Evolutionary conservation across 2,113 vertebrate species (phyloP), one percentile per base, ranked within the genome.

Genomic region (Cheilinus undulatus): DNA sequence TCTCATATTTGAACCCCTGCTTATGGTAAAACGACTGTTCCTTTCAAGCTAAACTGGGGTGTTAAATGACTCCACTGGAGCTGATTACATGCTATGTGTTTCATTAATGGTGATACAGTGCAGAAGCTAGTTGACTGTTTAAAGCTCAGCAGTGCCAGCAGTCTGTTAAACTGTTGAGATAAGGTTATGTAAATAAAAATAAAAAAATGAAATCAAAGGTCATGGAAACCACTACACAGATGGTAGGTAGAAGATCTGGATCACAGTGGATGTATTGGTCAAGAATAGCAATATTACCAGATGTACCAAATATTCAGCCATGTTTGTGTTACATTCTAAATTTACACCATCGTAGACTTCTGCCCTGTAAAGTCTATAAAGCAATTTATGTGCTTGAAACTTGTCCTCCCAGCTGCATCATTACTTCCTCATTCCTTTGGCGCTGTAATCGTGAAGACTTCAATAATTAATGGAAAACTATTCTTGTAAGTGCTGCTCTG

Each of bases 401-500:
- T 58, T 43, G 43, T 76, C 74, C 30, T 79, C 74, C 81, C 71
- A 48, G 73, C 46, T 61, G 77, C 23, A 17, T 67, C 68, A 20
- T 79, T 76, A 58, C 63, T 3, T 63, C 40, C 20, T 30, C 30
- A 54, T 59, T 67, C 64, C 51, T 69, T 36, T 62, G 71, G 50
- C 53, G 46, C 56, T 59, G 40, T 24, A 68, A 66, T 70, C 24
- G 7, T 2, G 26, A 46, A 10, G 40, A 42, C 60, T 66, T 76
- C 34, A 84, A 79, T 87, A 87, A 81, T 82, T 80, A 76, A 84
- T 79, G 75, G 46, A 71, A 63, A 73, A 66, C 63, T 65, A 53
- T 72, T 81, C 62, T 32, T 54, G 23, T 28, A 78, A 84, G 56
- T 82, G 56, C 64, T 49, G 74, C 78, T 66, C 2, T 46, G 75